Evolutionary conservation across 2,797 vertebrate species (phyloP), one percentile per base, ranked within the genome.

Genomic region (Lagocephalus sceleratus): DNA sequence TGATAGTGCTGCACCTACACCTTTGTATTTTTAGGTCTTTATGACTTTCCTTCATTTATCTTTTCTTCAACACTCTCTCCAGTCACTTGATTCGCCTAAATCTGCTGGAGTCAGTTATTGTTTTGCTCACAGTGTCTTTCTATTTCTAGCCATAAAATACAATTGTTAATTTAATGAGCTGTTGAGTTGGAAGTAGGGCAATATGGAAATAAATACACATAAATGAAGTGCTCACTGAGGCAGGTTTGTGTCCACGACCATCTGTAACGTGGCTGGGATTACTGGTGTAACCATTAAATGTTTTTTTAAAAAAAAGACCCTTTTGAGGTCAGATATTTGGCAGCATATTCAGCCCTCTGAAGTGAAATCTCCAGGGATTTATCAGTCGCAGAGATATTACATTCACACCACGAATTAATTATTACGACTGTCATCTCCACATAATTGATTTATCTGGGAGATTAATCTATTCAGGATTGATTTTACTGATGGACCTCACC

Each of bases 101-200:
- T 35, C 32, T 14, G 11, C 32, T 14, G 3, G n/a, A n/a, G n/a
- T n/a, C n/a, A 14, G 51, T 55, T 57, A 23, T 81, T 69, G 72
- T 71, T 74, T 60, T 68, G 62, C 40, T 42, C 40, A 7, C 17
- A n/a, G 17, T n/a, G 40, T 49, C 64, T 58, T 56, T 84, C 52
- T 70, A 63, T 78, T 78, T 78, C 54, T 46, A 68, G 63, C 54
- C 57, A 50, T 55, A 75, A 68, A 60, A 63, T 44, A 42, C 57
- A 50, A 69, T 83, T 63, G 68, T 72, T 11, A 44, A 68, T 69
- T 71, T 86, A 84, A 87, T 80, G 77, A 89, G 80, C 70, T 76
- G 57, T 75, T 68, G 45, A 73, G 54, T 60, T 50, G 17, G 46
- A 89, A 88, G 76, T 84, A 84, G 79, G 79, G 42, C 75, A 83